phyloP scores from a whole-genome alignment of 2,888 invertebrate species.

The Lithophane ornitopus region DNA sequence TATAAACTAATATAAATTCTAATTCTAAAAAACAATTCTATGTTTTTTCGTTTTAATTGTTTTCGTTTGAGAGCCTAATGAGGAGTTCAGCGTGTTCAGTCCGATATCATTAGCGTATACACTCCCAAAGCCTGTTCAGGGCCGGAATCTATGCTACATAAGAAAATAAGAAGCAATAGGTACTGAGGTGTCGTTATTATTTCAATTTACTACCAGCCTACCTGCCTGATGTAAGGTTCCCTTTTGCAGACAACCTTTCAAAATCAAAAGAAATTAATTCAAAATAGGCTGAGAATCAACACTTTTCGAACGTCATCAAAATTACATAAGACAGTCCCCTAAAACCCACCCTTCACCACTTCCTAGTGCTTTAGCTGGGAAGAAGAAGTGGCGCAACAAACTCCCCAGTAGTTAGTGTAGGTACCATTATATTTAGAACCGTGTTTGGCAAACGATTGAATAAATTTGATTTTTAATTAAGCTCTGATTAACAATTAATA shows the following conservation, averaged over 20 bases:
- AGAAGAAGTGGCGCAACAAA: too few relatives aligned
- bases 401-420: too few relatives aligned
- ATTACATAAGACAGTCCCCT: too few relatives aligned
- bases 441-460: not conserved
- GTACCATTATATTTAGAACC: not conserved
- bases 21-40: too few relatives aligned
- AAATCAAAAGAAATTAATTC: too few relatives aligned
- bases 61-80: not conserved
- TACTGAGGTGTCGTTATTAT: not conserved
- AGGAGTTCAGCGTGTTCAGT: not conserved
- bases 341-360: too few relatives aligned
- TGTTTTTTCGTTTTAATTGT: too few relatives aligned
- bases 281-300: too few relatives aligned
- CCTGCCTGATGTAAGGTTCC: not conserved
- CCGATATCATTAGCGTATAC: not conserved
- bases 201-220: not conserved
- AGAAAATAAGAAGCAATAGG: not conserved
- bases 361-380: too few relatives aligned
- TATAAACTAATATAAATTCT: too few relatives aligned
- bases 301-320: too few relatives aligned
- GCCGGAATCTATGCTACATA: not conserved
- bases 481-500: slow-evolving; percentile 10
- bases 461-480: too few relatives aligned
- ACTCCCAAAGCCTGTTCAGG: not conserved
- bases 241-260: not conserved